Evolutionary conservation across 2,113 vertebrate genomes (phyloP), one percentile per base, ranked within the genome.

Genomic region (Choloepus hoffmanni): DNA sequence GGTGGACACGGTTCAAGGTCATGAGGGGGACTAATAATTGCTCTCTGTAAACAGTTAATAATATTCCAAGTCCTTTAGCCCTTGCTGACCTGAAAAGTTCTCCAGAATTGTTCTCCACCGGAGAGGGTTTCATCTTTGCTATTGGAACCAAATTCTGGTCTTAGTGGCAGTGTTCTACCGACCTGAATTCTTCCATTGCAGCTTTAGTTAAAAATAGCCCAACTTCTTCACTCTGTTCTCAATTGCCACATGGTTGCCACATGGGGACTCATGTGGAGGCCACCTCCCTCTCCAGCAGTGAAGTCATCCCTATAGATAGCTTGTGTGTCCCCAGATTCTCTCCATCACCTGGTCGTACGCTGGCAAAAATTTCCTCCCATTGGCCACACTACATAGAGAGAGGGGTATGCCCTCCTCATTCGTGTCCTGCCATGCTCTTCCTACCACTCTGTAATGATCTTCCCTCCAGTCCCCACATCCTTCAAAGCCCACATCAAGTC

Each of bases 201-300:
- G 26, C 87, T 85, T 63, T 90, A 45, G n/a, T 81, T 85, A 78
- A 82, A 81, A 93, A 55, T 28, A 86, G 40, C 48, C 60, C 9
- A 23, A 15, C 78, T 53, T 28, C 26, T 68, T 82, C 58, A 76
- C 33, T 72, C 30, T n/a, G 11, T 85, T 83, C 63, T 63, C 68
- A 62, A 13, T 2, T 63, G 72, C 72, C 60, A 62, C 88, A 7
- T 3, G 55, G 77, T 43, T 81, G 58, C 62, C 72, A 50, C 67
- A 72, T 5, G 7, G 40, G 76, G 45, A 65, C 72, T 84, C 33
- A 10, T 45, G 67, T 79, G 45, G 87, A 90, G 23, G 50, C 43
- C 28, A 9, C n/a, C 58, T 91, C 36, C 30, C 23, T 81, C 67
- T 24, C 12, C 33, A 36, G 67, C 18, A 53, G 40, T 58, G 70